Base-by-base conservation (phyloP, 1,140 invertebrate genomes). In the Paraescarpia echinospica region DNA sequence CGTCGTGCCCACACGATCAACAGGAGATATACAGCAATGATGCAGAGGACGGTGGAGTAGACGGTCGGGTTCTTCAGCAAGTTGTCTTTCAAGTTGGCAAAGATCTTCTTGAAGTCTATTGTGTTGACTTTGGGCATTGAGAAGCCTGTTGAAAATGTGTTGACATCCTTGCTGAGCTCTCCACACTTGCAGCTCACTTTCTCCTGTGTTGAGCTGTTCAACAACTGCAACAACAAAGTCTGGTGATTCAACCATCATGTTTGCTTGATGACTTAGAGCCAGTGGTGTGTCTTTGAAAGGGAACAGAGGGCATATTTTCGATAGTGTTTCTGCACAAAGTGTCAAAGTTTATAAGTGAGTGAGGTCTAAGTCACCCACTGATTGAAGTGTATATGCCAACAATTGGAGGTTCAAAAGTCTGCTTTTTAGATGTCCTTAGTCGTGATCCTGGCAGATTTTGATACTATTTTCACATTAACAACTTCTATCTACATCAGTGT, bases 71-170 rank as follows among this genome's bases (percentile, higher is more conserved):
- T 96, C 92, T 95, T 95, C 9, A 95, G 94, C 89, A 95, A 93
- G 51, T 94, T 94, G 92, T 96, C 96, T 92, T 95, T 9, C 31
- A 91, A 91, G 33, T 91, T 96, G 34, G 94, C 94, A 95, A 97
- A 97, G 0, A 97, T 96, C 92, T 97, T 97, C 34, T 94, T 95
- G 94, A 97, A 97, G 94, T 97, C 96, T 33, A 97, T 97, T 8
- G 96, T 96, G 94, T 97, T 97, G 0, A 91, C 48, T 33, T 1
- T 59, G 34, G 91, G 91, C 48, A 59, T 14, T 9, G 34, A 34
- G 91, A 91, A 91, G 14, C 91, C 91, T 5, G 35, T 33, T 27
- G 91, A 4, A 34, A 8, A 35, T 22, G 59, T 8, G 12, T 27
- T 77, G 59, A 77, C 27, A 1, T 77, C 27, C 27, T 18, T 18